Conservation (phyloP, 2,888 invertebrate species). For the Dexiosoma caninum region DNA sequence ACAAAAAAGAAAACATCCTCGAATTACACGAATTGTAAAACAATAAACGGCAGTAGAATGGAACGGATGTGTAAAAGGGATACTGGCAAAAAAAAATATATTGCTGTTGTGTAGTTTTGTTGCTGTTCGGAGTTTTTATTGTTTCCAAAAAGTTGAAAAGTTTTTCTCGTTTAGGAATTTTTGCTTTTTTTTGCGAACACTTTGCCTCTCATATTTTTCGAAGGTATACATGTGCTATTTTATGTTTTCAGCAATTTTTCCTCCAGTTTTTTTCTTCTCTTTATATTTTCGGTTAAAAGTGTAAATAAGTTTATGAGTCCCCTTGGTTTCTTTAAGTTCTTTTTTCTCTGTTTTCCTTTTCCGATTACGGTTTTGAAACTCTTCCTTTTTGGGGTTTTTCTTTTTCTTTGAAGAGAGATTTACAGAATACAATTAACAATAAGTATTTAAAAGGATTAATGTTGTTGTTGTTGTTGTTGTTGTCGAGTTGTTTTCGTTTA, state of each 20-base stretch:
- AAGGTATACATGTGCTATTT: neutral
- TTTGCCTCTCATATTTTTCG: neutral
- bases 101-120: neutral
- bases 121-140: neutral
- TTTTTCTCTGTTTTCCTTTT: neutral
- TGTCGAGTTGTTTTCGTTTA: neutral
- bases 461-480: too few species aligned
- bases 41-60: neutral
- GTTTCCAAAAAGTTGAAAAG: neutral
- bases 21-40: neutral
- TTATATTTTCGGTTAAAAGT: neutral
- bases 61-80: constrained; percentile 19
- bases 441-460: neutral
- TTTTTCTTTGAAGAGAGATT: neutral
- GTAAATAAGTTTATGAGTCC: constrained; percentile 13
- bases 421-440: neutral
- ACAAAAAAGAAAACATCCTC: neutral
- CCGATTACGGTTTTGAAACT: neutral
- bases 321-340: neutral
- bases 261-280: neutral
- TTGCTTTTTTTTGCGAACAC: neutral
- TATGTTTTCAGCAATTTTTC: neutral
- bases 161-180: neutral
- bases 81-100: constrained; percentile 11
- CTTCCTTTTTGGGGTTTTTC: neutral